A percentile compares a stretch with the other conserved stretches of the same genome.
These are phyloP conservation scores for Onchidella celtica DNA, from an alignment of 2,888 invertebrate species.

Conservation along the genomic window DNA sequence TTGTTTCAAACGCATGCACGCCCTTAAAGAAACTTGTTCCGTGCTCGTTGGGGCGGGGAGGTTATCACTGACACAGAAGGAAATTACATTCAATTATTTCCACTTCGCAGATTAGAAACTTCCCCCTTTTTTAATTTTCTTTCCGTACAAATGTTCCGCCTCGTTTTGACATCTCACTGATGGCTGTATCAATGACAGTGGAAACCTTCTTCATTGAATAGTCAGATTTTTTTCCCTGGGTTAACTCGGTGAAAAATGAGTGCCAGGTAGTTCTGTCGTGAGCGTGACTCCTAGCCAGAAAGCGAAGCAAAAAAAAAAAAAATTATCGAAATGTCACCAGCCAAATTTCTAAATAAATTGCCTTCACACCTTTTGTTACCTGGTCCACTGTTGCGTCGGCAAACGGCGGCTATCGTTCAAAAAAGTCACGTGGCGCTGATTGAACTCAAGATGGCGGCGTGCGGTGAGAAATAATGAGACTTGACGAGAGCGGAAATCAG, in stretches of 20 bases:
- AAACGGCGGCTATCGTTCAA: too few species aligned
- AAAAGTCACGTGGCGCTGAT: slow-evolving; percentile 19
- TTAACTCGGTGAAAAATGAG: background rate
- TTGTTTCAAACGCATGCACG: slow-evolving; percentile 6
- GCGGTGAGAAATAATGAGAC: background rate
- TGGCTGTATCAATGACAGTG: background rate
- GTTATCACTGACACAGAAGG: slow-evolving; percentile 9
- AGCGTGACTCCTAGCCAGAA: background rate
- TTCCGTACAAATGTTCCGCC: background rate
- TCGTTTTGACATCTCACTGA: too few species aligned
- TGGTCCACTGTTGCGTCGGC: background rate
- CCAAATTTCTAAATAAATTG: too few species aligned
- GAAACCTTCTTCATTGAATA: background rate
- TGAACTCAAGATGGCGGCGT: slow-evolving; percentile 12
- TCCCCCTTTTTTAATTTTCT: background rate
- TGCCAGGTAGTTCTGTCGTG: background rate
- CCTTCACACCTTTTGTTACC: background rate
- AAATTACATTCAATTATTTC: slow-evolving; percentile 35
- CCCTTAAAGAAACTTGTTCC: slow-evolving; percentile 8
- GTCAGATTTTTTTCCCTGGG: background rate
- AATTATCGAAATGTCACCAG: too few species aligned
- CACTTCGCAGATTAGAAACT: slow-evolving; percentile 32
- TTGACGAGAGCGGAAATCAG: slow-evolving; percentile 25
- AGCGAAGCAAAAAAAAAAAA: too few species aligned
- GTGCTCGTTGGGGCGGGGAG: background rate